Percentiles rank a stretch among this genome's conserved stretches.
These are phyloP conservation scores for Origma solitaria DNA, from an alignment of 2,113 vertebrate genomes.

Conservation along the genomic window DNA sequence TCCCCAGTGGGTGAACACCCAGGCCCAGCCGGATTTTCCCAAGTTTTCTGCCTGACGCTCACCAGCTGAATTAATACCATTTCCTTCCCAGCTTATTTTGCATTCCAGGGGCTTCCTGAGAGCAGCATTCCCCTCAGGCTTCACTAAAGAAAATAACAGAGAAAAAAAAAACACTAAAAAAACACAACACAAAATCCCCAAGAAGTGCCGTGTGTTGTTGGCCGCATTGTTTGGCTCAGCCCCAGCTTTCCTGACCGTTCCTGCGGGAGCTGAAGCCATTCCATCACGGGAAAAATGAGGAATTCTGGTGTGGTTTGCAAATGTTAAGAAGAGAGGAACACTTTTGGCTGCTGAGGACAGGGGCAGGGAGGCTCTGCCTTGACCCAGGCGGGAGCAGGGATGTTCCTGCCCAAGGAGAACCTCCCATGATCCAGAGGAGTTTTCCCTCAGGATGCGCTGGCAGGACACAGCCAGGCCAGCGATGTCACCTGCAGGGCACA, in stretches of 20 bases:
- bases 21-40: neutral
- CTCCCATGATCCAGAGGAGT: rapidly evolving
- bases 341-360: neutral
- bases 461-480: neutral
- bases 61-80: neutral
- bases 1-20: neutral
- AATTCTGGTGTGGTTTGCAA: neutral
- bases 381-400: rapidly evolving
- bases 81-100: neutral
- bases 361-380: neutral
- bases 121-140: neutral
- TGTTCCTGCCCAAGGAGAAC: neutral
- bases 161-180: neutral
- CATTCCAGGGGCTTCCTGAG: neutral
- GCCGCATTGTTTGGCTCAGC: neutral
- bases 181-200: neutral
- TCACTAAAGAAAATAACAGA: neutral
- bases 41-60: neutral
- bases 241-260: neutral
- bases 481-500: neutral
- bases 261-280: neutral
- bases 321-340: neutral
- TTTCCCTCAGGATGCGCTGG: neutral
- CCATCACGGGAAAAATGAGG: neutral
- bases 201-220: neutral